These are phyloP conservation scores for Zygaena filipendulae DNA, from an alignment of 2,888 invertebrate genomes.

Conservation along the genomic window DNA sequence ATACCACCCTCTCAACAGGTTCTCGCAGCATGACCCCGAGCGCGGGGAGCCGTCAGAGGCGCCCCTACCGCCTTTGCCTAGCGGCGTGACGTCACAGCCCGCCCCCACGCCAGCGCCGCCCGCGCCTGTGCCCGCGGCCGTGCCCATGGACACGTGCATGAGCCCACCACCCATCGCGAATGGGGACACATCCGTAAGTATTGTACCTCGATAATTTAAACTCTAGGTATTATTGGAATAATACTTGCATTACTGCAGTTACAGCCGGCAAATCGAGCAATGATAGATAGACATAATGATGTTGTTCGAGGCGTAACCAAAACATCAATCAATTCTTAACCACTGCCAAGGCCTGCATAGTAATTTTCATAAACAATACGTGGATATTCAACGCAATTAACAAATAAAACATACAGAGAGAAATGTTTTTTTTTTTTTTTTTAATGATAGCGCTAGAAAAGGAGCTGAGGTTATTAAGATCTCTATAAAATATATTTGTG, in stretches of 20 bases:
- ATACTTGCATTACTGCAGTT: background rate
- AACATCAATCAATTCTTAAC: no score
- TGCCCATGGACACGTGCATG: constrained; percentile 48
- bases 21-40: background rate
- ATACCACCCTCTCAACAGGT: no score
- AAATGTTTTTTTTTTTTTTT: no score
- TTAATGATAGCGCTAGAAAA: no score
- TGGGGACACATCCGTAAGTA: constrained; percentile 46
- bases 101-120: constrained; percentile 15
- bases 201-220: background rate
- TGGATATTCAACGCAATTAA: no score
- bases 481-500: no score
- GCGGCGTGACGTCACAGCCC: constrained; percentile 22
- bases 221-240: background rate
- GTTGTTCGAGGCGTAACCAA: no score
- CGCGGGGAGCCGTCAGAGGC: constrained; percentile 27
- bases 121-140: constrained; percentile 33
- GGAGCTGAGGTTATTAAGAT: no score
- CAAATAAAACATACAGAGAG: no score
- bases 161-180: constrained; percentile 51
- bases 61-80: constrained; percentile 35
- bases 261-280: background rate
- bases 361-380: no score
- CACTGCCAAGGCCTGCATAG: no score
- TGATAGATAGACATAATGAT: background rate